Percentiles rank a stretch among this genome's conserved stretches.
Conservation (phyloP, 1,140 invertebrate species). For the Scaptomyza hsui region DNA sequence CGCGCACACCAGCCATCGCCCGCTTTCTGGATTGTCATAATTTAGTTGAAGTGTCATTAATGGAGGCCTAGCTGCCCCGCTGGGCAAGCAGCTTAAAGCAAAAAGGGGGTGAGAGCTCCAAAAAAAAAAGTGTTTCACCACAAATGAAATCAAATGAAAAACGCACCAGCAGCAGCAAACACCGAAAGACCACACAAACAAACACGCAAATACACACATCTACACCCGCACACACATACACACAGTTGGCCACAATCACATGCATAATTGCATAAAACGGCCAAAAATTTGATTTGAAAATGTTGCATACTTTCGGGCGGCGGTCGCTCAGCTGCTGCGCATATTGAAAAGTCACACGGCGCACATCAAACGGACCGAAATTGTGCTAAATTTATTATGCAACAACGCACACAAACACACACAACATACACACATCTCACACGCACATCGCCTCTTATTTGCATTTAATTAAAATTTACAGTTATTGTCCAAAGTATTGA, state of each 20-base stretch:
- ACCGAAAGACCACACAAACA: slow-evolving; percentile 19
- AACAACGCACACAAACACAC: slow-evolving; percentile 39
- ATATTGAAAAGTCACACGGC: slow-evolving; percentile 65
- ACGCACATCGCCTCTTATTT: slow-evolving; percentile 55
- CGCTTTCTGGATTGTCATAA: slow-evolving; percentile 64
- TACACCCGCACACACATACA: neutral
- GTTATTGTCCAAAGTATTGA: slow-evolving; percentile 73
- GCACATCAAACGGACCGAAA: slow-evolving; percentile 65
- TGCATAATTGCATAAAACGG: slow-evolving; percentile 80
- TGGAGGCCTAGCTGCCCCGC: slow-evolving; percentile 44
- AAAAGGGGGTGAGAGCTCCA: slow-evolving; percentile 17
- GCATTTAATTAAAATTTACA: slow-evolving; percentile 79
- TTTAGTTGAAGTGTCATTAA: slow-evolving; percentile 81
- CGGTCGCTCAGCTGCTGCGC: slow-evolving; percentile 48
- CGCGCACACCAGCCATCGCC: slow-evolving; percentile 14
- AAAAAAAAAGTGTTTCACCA: slow-evolving; percentile 38
- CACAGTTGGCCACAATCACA: slow-evolving; percentile 61
- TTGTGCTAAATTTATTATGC: slow-evolving; percentile 75
- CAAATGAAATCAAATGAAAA: slow-evolving; percentile 59
- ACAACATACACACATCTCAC: slow-evolving; percentile 22
- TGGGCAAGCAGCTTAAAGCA: slow-evolving; percentile 23
- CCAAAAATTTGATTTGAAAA: slow-evolving; percentile 75
- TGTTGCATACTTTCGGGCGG: slow-evolving; percentile 61
- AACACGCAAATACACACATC: slow-evolving; percentile 18
- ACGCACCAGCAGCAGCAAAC: slow-evolving; percentile 19